A percentile compares a stretch with the other conserved stretches of the same genome.
phyloP scores from a whole-genome alignment of 2,797 vertebrate species.

The Xenops minutus region DNA sequence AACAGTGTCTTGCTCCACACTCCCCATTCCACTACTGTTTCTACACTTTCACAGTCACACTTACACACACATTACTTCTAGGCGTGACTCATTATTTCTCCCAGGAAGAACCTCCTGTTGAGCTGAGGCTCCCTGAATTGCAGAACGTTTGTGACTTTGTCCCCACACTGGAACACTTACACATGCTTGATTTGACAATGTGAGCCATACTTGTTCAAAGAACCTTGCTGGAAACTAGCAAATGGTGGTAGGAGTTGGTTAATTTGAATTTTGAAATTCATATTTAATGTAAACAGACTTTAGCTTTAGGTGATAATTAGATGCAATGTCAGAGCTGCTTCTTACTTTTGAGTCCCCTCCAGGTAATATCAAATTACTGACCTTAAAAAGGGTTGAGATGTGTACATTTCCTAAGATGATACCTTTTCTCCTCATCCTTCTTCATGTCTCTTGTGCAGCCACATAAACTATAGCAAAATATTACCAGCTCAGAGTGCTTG shows the following conservation, averaged over 20 bases:
- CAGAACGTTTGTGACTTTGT: background rate
- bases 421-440: background rate
- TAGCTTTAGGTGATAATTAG: background rate
- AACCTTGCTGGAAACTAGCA: background rate
- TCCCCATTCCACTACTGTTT: background rate
- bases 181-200: background rate
- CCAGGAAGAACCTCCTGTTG: background rate
- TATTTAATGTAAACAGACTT: background rate
- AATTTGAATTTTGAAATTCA: background rate
- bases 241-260: background rate
- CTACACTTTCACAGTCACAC: background rate
- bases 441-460: background rate
- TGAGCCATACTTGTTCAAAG: background rate
- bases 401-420: background rate
- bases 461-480: background rate
- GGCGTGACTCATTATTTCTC: background rate
- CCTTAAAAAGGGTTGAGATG: background rate
- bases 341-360: background rate
- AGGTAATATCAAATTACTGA: background rate
- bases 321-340: background rate
- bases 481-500: background rate
- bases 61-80: background rate
- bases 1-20: rapidly evolving
- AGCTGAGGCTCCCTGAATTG: background rate
- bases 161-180: background rate